Percentiles rank a stretch among this genome's conserved stretches.
These are phyloP conservation scores for Apolygus lucorum DNA, from an alignment of 1,140 invertebrate species.

Conservation along the genomic window DNA sequence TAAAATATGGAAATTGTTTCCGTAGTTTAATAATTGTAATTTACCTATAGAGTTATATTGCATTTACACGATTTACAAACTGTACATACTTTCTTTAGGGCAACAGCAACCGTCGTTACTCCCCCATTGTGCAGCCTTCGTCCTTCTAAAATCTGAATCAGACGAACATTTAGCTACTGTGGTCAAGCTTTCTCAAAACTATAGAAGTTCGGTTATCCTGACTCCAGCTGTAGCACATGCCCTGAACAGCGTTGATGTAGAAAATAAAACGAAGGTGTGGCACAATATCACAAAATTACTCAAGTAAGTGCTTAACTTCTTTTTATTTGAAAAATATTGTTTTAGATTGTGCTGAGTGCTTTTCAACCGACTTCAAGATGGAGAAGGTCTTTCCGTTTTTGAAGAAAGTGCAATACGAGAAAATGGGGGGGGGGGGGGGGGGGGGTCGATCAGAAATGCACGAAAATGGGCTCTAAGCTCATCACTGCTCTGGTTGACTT, in stretches of 20 bases:
- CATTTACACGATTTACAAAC: too few species aligned
- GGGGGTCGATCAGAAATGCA: too few species aligned
- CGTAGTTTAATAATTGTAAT: too few species aligned
- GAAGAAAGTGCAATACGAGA: too few species aligned
- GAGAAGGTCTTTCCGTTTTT: too few species aligned
- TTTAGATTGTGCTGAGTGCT: too few species aligned
- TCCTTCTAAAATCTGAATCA: constrained; percentile 45
- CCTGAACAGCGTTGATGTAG: constrained; percentile 16
- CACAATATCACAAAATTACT: constrained; percentile 32
- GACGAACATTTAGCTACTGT: constrained; percentile 45
- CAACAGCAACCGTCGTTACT: constrained; percentile 46
- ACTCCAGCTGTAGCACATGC: constrained; percentile 27
- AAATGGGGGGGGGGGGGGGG: too few species aligned
- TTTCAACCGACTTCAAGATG: too few species aligned
- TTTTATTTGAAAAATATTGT: constrained; percentile 19
- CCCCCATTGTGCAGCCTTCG: constrained; percentile 44
- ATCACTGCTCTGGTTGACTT: too few species aligned
- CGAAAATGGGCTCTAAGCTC: too few species aligned
- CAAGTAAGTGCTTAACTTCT: constrained; percentile 28
- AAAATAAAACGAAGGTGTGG: constrained; percentile 28
- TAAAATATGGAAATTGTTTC: too few species aligned
- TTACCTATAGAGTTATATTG: too few species aligned
- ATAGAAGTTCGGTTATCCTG: constrained; percentile 21
- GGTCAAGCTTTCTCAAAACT: constrained; percentile 38
- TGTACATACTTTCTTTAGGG: constrained; percentile 39